phyloP scores from a whole-genome alignment of 1,140 invertebrate species.

The Trichoplusia ni region DNA sequence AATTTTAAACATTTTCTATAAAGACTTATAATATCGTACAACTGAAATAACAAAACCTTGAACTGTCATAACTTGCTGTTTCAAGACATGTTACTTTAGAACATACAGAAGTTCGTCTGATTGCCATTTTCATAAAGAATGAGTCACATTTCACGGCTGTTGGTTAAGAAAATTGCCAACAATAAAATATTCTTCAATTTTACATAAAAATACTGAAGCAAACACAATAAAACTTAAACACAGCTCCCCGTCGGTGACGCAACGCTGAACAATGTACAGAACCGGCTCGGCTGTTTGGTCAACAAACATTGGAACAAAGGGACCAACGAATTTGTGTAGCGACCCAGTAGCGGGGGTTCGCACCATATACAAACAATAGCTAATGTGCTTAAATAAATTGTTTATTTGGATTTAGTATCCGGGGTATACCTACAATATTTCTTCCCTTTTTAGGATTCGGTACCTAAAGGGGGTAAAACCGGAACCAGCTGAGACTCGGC shows the following conservation, averaged over 20 bases:
- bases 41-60: too few relatives aligned
- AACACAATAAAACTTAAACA: slow-evolving; percentile 9
- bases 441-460: not conserved
- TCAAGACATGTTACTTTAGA: too few relatives aligned
- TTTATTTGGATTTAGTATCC: too few relatives aligned
- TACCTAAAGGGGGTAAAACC: too few relatives aligned
- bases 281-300: not conserved
- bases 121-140: not conserved
- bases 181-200: not conserved
- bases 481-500: too few relatives aligned
- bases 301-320: slow-evolving; percentile 13
- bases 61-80: too few relatives aligned
- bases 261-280: not conserved
- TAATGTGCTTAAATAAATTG: not conserved
- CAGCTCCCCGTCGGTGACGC: not conserved
- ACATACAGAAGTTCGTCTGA: not conserved
- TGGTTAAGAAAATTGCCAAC: not conserved
- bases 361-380: slow-evolving; percentile 4
- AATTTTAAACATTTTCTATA: too few relatives aligned
- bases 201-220: not conserved
- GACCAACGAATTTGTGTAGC: slow-evolving; percentile 8
- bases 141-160: not conserved
- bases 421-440: slow-evolving; percentile 1
- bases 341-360: not conserved
- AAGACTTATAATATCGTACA: too few relatives aligned